Percentiles rank a stretch among this genome's conserved stretches.
Conservation (phyloP, 2,113 vertebrate genomes). For the Pterophyllum scalare region DNA sequence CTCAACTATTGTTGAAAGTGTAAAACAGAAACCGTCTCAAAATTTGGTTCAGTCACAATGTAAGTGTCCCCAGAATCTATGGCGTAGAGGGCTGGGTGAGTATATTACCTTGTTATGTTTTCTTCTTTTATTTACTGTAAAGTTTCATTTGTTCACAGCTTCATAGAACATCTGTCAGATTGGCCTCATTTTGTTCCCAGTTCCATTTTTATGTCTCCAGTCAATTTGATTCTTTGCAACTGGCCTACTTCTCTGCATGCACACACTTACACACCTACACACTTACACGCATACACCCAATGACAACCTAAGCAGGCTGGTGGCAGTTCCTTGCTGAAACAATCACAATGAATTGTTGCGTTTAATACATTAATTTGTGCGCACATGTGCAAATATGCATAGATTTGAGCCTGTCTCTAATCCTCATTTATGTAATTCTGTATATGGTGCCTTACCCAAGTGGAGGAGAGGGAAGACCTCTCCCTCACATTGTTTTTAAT, state of each 20-base stretch:
- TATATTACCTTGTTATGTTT: neutral
- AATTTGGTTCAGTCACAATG: too few relatives aligned
- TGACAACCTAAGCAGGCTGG: neutral
- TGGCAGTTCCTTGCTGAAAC: neutral
- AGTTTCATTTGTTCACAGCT: neutral
- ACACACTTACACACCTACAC: neutral
- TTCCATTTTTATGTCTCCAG: neutral
- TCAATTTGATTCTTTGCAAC: slow-evolving; percentile 1
- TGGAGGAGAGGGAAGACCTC: neutral
- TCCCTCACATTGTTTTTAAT: neutral
- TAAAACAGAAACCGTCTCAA: neutral
- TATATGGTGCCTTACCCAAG: too few relatives aligned
- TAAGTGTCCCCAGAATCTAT: too few relatives aligned
- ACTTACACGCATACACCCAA: neutral
- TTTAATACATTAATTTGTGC: too few relatives aligned
- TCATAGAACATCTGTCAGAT: neutral
- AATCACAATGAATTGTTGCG: too few relatives aligned
- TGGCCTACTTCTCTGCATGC: neutral
- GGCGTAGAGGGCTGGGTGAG: too few relatives aligned
- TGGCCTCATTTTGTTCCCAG: neutral
- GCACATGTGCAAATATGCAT: neutral
- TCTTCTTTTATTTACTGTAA: neutral
- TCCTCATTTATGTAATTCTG: too few relatives aligned
- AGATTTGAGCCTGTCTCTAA: neutral
- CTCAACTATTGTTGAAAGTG: neutral